These are phyloP conservation scores for Lymantria dispar DNA, from an alignment of 2,888 invertebrate species.

Conservation along the genomic window DNA sequence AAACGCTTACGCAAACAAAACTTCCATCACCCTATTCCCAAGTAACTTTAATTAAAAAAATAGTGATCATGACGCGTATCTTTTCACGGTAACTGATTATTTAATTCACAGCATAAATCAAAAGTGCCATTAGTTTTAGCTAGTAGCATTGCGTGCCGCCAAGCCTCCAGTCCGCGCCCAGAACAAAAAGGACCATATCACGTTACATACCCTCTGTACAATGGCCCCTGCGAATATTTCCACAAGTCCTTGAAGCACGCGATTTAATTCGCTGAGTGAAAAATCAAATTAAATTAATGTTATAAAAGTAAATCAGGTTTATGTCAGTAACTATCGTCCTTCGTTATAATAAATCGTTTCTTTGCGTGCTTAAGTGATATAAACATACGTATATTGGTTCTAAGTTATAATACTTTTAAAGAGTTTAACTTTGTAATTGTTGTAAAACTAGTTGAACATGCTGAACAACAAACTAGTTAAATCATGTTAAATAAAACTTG, in stretches of 20 bases:
- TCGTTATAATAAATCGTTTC: not conserved
- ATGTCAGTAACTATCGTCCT: not conserved
- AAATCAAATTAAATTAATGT: not conserved
- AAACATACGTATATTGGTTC: not conserved
- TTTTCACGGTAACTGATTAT: slow-evolving; percentile 13
- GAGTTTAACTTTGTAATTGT: not conserved
- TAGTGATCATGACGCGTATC: slow-evolving; percentile 11
- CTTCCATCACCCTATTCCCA: not conserved
- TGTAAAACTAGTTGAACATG: no score
- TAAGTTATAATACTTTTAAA: not conserved
- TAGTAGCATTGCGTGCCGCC: slow-evolving; percentile 51
- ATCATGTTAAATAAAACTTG: no score
- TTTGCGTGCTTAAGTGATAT: not conserved
- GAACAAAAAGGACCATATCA: slow-evolving; percentile 28
- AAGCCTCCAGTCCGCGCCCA: slow-evolving; percentile 54
- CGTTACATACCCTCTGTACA: slow-evolving; percentile 33
- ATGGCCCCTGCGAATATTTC: slow-evolving; percentile 44
- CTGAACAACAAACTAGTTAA: no score
- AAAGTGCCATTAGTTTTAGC: slow-evolving; percentile 27
- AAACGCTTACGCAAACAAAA: not conserved
- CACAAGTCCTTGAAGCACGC: slow-evolving; percentile 30
- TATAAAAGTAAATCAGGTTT: not conserved
- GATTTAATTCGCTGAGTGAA: slow-evolving; percentile 29
- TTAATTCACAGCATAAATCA: slow-evolving; percentile 42
- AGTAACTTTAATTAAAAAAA: slow-evolving; percentile 9